A percentile compares a stretch with the other conserved stretches of the same genome.
These are phyloP conservation scores for Vanacampus margaritifer DNA, from an alignment of 2,113 vertebrate species.

Conservation along the genomic window DNA sequence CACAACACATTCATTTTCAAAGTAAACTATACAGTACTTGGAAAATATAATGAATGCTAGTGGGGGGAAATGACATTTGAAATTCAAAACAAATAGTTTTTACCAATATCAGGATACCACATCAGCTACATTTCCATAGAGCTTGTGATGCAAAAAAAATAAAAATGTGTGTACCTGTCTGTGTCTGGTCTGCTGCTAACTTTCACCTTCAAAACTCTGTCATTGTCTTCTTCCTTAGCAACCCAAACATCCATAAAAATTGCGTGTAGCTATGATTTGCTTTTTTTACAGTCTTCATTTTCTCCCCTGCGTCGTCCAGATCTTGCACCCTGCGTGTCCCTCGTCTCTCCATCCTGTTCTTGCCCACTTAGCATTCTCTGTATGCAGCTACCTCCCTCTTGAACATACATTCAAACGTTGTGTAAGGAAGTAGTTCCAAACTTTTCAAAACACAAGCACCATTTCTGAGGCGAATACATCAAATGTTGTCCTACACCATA, in stretches of 20 bases:
- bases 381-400: not conserved
- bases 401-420: not conserved
- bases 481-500: not conserved
- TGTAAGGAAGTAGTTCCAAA: not conserved
- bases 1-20: no score
- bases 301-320: not conserved
- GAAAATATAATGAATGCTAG: not conserved
- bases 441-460: no score
- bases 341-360: not conserved
- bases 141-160: no score
- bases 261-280: not conserved
- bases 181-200: not conserved
- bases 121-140: no score
- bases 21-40: not conserved
- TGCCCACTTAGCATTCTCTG: not conserved
- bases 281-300: not conserved
- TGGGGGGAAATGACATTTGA: no score
- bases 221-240: not conserved
- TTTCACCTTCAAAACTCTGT: not conserved
- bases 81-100: no score
- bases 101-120: no score
- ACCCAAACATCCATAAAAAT: not conserved
- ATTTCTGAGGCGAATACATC: no score
- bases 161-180: not conserved
- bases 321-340: not conserved